These are phyloP conservation scores for Oscheius sp. DNA, from an alignment of 2,888 invertebrate species.

Conservation along the genomic window DNA sequence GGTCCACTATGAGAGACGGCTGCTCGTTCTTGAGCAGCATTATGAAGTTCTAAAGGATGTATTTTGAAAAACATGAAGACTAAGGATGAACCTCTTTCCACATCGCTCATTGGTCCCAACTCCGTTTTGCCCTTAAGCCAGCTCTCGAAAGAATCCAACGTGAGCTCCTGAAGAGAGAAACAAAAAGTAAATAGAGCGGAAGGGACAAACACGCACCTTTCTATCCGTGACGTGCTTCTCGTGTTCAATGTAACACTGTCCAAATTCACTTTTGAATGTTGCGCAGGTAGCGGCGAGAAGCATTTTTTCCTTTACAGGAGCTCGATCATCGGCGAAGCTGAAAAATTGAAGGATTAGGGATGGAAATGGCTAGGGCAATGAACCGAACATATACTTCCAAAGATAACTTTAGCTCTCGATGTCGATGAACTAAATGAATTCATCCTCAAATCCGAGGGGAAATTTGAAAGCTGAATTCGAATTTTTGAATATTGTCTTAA, in stretches of 20 bases:
- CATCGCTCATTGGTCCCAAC: slow-evolving; percentile 86
- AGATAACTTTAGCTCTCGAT: no score
- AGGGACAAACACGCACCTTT: slow-evolving; percentile 37
- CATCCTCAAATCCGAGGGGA: neutral
- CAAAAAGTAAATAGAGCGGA: neutral
- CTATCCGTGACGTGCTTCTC: slow-evolving; percentile 86
- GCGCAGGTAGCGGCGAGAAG: slow-evolving; percentile 96
- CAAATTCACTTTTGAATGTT: slow-evolving; percentile 91
- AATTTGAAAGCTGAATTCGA: neutral
- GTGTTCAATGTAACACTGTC: slow-evolving; percentile 89
- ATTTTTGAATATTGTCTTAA: no score
- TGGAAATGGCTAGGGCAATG: no score
- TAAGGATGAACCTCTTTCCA: slow-evolving; percentile 72
- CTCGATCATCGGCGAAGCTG: slow-evolving; percentile 92
- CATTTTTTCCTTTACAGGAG: slow-evolving; percentile 93
- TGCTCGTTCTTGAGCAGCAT: slow-evolving; percentile 53
- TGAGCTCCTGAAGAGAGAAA: slow-evolving; percentile 79
- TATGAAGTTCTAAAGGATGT: slow-evolving; percentile 45
- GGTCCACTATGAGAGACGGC: slow-evolving; percentile 61
- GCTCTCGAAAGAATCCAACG: slow-evolving; percentile 82
- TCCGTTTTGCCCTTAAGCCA: slow-evolving; percentile 82
- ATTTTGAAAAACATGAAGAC: neutral
- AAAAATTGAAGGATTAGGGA: no score
- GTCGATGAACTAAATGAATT: no score
- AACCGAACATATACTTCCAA: neutral